phyloP scores from a whole-genome alignment of 2,113 vertebrate species.

The Pterocles gutturalis region DNA sequence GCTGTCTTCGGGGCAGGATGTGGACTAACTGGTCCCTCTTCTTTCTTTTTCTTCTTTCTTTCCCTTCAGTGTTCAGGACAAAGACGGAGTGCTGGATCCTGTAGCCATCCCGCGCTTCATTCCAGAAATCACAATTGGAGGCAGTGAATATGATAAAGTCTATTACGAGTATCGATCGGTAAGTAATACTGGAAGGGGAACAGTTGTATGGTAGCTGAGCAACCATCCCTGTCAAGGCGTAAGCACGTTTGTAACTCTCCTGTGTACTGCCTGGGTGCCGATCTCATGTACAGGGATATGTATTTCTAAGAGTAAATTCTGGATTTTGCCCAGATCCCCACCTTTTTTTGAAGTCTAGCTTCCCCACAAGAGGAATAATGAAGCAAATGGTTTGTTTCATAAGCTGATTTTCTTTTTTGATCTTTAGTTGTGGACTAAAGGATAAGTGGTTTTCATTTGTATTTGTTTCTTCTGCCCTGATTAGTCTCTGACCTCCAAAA shows the following conservation, averaged over 20 bases:
- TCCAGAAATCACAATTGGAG: conserved; percentile 89
- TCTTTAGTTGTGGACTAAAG: neutral
- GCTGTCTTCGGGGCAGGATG: neutral
- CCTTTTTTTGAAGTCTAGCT: neutral
- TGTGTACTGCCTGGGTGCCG: neutral
- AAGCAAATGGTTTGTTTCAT: neutral
- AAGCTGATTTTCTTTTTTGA: neutral
- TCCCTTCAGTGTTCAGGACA: conserved; percentile 83
- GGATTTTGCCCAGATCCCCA: neutral
- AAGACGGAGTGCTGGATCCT: conserved; percentile 72
- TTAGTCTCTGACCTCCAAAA: conserved; percentile 44
- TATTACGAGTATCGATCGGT: conserved; percentile 80
- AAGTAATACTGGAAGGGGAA: conserved; percentile 19
- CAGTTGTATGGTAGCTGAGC: neutral
- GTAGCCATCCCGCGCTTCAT: conserved; percentile 79
- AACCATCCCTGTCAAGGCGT: neutral
- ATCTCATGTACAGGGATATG: neutral
- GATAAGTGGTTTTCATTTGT: conserved; percentile 27
- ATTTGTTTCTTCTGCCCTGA: neutral
- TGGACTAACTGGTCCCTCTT: neutral
- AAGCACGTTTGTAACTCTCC: accelerated
- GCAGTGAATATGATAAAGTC: conserved; percentile 75
- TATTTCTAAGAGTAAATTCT: accelerated
- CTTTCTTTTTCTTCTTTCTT: neutral
- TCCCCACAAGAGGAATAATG: neutral